Evolutionary conservation across 2,113 vertebrate genomes (phyloP), one percentile per base, ranked within the genome.

Genomic region (Azemiops feae): DNA sequence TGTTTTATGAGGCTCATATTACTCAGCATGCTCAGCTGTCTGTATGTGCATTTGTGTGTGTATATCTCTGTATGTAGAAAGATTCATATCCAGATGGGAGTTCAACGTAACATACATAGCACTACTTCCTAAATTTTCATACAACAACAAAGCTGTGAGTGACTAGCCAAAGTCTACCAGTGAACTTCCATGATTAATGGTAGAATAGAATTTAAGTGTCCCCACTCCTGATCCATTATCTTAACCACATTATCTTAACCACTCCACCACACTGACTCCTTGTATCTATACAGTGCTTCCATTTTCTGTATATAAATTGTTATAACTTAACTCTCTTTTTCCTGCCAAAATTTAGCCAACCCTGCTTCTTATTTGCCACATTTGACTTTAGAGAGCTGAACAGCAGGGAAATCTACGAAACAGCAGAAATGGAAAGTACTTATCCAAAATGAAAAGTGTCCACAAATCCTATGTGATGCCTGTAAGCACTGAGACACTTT

Each of bases 401-500:
- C 97, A 97, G 96, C 97, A 97, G 96, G 95, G 95, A 95, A 97
- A 96, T 95, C 97, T 96, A 94, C 87, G 96, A 96, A 97, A 97
- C 97, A 97, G 95, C 96, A 93, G 95, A 95, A 97, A 97, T 96
- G 96, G 96, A 11, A 92, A 94, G 57, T 90, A 94, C 93, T 96
- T 92, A 93, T 90, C 97, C 96, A 96, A 92, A 97, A 97, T 95
- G 57, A 96, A 97, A 96, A 96, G 95, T 95, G 95, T 96, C 96
- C 93, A 1, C 93, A 93, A 95, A 96, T 89, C 96, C 95, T 93
- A 89, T 94, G 92, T 93, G 95, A 95, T 96, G 94, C 96, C 96
- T 94, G 96, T 97, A 97, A 95, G 95, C 96, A 94, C 93, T 18
- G 94, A 96, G 95, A 94, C 94, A 74, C 89, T 94, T 91, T 96